Evolutionary conservation across 2,113 vertebrate species (phyloP), one percentile per base, ranked within the genome.

Genomic region (Albula glossodonta): DNA sequence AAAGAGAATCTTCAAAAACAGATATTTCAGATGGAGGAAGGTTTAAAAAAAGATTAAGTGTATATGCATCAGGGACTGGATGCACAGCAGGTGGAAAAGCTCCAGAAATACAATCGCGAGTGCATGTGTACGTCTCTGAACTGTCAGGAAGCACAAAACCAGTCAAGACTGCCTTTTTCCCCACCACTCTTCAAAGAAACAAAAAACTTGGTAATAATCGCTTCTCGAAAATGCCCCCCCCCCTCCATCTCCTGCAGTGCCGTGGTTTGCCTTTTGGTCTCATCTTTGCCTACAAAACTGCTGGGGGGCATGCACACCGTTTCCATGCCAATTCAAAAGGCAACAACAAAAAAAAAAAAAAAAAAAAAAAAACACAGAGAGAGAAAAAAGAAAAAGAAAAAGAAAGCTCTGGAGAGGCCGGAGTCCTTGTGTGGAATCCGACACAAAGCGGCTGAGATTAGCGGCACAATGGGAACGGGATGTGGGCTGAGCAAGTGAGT

Each of bases 361-460:
- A 91, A 88, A 19, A 86, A 87, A n/a, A n/a, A n/a, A n/a, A n/a
- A n/a, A n/a, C n/a, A n/a, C n/a, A n/a, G n/a, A 92, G 92, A 90
- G 94, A 92, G 89, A 92, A 25, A 31, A 4, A 41, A 49, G 25
- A 50, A 79, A 41, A 91, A 88, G 92, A 90, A 92, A 91, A 88
- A 91, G 89, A 50, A 86, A 87, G 86, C 51, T 63, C 81, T 89
- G 56, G 83, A 81, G 77, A 88, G 89, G 92, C 90, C 52, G 83
- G 92, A 93, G 92, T 95, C 94, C 95, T 94, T 89, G 88, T 93
- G 93, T 95, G 93, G 94, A 95, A 94, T 95, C 93, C 92, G 90
- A 94, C 92, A 94, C 94, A 95, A 94, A 96, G 93, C 90, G 90
- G 88, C 92, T 91, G 89, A 93, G 95, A 95, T 95, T 95, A 95